Evolutionary conservation across 2,797 vertebrate species (phyloP), one percentile per base, ranked within the genome.

Genomic region (Cyclopterus lumpus): DNA sequence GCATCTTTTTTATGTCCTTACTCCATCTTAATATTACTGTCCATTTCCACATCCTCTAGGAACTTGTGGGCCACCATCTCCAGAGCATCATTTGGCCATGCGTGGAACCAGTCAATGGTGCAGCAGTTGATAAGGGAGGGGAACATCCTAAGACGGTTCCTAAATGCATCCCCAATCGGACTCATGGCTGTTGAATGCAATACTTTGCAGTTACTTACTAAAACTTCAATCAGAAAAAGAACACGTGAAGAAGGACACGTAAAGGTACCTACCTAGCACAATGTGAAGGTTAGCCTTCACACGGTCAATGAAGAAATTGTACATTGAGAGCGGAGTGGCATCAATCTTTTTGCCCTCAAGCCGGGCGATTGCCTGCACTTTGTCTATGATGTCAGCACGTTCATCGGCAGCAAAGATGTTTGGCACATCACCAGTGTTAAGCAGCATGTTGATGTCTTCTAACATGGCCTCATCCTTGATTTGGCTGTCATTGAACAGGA

Each of bases 51-150:
- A 51, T 98, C 97, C 86, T 97, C 95, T 30, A 99, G 91, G 84
- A 98, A 98, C 71, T 96, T 97, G 88, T 97, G 93, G 69, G 97
- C 97, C 74, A 99, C 98, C 96, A 98, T 95, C 90, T 99, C 97
- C 75, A 99, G 92, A 62, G 97, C 97, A 75, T 99, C 98, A 1
- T 93, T 93, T 48, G 98, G 98, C 98, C 98, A 99, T 8, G 93
- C 91, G 60, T 97, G 96, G 93, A 99, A 99, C 97, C 97, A 99
- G 72, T 99, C 97, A 69, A 99, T 98, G 22, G 97, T 99, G 83
- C 97, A 99, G 90, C 98, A 98, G 89, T 98, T 99, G 88, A 98
- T 98, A 49, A 99, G 93, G 0, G 97, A 99, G 5, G 98, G 98
- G 85, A 99, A 99, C 97, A 98, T 98, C 55, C 97, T 91, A 10